Evolutionary conservation across 1,140 invertebrate species (phyloP), one percentile per base, ranked within the genome.

Genomic region (Achroia grisella): DNA sequence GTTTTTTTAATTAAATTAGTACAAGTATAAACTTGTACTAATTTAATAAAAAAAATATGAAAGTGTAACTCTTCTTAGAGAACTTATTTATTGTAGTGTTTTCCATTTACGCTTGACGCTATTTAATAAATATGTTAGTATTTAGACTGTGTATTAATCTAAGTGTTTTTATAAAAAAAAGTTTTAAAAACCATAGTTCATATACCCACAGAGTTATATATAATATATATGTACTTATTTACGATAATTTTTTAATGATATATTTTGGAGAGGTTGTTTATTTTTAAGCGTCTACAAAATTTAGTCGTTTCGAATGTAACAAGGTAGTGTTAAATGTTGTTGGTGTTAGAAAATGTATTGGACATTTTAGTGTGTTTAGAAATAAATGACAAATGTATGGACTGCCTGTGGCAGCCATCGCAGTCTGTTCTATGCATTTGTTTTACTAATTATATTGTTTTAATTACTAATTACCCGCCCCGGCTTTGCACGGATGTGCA

Each of bases 161-260:
- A 66, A 62, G 48, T 81, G 73, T 77, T 77, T 82, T 78, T 77
- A 71, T 75, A 75, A 65, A 69, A 76, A 82, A 64, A 58, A 48
- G 44, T 44, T 59, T 52, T 35, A 45, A 54, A 69, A 74, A 71
- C 55, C 31, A 4, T 61, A 62, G 78, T 79, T 80, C 69, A 75
- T 83, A 75, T 80, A 79, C 75, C 76, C 74, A 77, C 63, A 66
- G 47, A 53, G 44, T 31, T 48, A 14, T 50, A 49, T n/a, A 17
- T 35, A 35, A 10, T 37, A 37, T 37, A 15, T 15, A 17, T 37
- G 10, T 23, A 23, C 17, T 23, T 23, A 3, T 23, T 23, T 2
- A n/a, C n/a, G n/a, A n/a, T n/a, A 23, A 23, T 23, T 23, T 23
- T 23, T 23, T 23, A 23, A 23, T 6, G 33, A 14, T 8, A n/a